Percentiles rank a stretch among this genome's conserved stretches.
Evolutionary conservation across 2,888 invertebrate species (phyloP).

Genomic region (Zelleria hepariella): DNA sequence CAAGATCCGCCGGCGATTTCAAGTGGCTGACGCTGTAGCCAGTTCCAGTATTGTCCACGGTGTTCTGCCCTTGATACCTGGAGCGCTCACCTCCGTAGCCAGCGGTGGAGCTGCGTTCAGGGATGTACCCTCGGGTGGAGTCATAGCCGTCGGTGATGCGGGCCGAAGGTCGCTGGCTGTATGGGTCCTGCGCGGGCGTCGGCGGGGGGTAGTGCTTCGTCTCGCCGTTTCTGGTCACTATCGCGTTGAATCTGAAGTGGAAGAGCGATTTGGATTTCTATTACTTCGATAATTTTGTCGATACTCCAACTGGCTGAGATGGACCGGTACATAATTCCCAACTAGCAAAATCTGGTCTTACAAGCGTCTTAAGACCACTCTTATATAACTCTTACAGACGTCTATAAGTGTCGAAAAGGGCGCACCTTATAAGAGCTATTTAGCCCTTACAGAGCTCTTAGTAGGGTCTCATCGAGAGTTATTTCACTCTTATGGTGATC

Average conservation of each 20-base stretch:
- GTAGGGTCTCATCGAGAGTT: no score
- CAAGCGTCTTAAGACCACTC: no score
- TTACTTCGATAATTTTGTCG: no score
- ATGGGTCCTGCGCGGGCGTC: neutral
- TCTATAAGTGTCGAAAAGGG: no score
- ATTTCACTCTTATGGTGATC: no score
- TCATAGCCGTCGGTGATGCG: neutral
- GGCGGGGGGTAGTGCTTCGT: constrained; percentile 29
- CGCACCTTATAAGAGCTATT: no score
- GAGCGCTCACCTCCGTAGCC: constrained; percentile 15
- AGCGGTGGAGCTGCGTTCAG: constrained; percentile 10
- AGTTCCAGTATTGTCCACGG: constrained; percentile 26
- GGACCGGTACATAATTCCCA: no score
- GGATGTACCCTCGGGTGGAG: constrained; percentile 13
- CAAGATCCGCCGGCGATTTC: constrained; percentile 10
- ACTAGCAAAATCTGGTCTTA: no score
- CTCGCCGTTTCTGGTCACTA: constrained; percentile 42
- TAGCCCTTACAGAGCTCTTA: no score
- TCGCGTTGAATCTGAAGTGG: constrained; percentile 56
- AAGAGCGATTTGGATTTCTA: no score
- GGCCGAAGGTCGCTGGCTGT: neutral
- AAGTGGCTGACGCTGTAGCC: constrained; percentile 37
- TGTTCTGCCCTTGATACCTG: constrained; percentile 16
- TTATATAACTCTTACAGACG: no score
- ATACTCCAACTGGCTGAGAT: no score